Conservation (phyloP, 2,113 vertebrate genomes). For the Crypturellus undulatus region DNA sequence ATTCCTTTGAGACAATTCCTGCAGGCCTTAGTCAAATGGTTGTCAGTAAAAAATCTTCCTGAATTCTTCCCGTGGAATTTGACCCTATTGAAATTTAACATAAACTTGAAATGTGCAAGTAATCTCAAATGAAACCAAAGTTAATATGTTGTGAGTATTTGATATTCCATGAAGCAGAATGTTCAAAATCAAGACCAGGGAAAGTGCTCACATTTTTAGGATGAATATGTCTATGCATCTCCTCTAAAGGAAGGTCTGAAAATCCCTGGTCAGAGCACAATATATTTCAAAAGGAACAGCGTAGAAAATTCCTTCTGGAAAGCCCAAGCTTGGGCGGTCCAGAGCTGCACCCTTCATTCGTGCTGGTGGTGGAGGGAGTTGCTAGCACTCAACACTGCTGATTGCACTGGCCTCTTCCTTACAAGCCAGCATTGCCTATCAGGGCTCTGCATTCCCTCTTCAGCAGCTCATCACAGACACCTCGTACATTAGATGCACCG, state of each 20-base stretch:
- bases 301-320: background rate
- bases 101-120: background rate
- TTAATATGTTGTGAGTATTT: background rate
- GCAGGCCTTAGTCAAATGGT: background rate
- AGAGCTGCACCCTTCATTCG: background rate
- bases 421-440: background rate
- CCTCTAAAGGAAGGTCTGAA: background rate
- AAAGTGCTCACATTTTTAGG: background rate
- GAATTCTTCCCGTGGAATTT: background rate
- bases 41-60: background rate
- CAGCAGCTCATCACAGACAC: background rate
- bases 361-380: accelerated
- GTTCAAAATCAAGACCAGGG: background rate
- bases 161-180: background rate
- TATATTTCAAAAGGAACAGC: background rate
- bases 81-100: background rate
- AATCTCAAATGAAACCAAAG: background rate
- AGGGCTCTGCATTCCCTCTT: background rate
- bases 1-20: background rate
- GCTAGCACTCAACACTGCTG: background rate
- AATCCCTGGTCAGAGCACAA: background rate
- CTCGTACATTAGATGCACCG: background rate
- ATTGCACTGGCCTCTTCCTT: background rate
- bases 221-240: background rate
- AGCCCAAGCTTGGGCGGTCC: background rate